Conservation (phyloP, 1,140 invertebrate species). For the Bombus consobrinus region DNA sequence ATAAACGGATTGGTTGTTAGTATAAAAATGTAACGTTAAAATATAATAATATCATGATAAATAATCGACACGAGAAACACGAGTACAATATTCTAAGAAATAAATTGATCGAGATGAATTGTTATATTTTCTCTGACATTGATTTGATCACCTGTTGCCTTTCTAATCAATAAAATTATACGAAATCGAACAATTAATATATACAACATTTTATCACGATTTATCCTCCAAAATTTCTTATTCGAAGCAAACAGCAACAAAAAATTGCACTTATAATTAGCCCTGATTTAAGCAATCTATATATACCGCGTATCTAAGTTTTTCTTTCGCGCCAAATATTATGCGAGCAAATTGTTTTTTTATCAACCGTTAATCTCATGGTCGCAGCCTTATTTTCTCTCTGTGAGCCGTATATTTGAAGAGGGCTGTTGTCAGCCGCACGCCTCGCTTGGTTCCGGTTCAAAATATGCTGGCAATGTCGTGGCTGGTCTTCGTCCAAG, state of each 20-base stretch:
- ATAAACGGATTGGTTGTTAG: not conserved
- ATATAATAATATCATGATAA: no score
- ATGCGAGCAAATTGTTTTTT: not conserved
- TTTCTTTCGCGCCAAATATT: no score
- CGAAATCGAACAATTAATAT: not conserved
- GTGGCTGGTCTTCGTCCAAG: conserved; percentile 22
- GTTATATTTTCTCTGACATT: no score
- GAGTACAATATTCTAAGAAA: no score
- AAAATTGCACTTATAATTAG: not conserved
- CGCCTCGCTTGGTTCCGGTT: not conserved
- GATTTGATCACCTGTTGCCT: no score
- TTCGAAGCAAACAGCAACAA: not conserved
- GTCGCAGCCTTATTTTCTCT: not conserved
- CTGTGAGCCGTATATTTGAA: not conserved
- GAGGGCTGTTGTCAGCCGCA: conserved; percentile 4
- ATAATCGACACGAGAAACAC: no score
- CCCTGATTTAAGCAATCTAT: not conserved
- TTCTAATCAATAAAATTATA: not conserved
- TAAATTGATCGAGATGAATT: no score
- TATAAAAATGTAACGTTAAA: not conserved
- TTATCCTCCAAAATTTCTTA: rapidly evolving
- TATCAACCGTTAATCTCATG: not conserved
- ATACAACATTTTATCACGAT: not conserved
- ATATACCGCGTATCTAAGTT: not conserved
- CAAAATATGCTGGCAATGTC: conserved; percentile 16